A percentile compares a stretch with the other conserved stretches of the same genome.
Evolutionary conservation across 2,113 vertebrate species (phyloP).

Genomic region (Ploceus nigricollis): DNA sequence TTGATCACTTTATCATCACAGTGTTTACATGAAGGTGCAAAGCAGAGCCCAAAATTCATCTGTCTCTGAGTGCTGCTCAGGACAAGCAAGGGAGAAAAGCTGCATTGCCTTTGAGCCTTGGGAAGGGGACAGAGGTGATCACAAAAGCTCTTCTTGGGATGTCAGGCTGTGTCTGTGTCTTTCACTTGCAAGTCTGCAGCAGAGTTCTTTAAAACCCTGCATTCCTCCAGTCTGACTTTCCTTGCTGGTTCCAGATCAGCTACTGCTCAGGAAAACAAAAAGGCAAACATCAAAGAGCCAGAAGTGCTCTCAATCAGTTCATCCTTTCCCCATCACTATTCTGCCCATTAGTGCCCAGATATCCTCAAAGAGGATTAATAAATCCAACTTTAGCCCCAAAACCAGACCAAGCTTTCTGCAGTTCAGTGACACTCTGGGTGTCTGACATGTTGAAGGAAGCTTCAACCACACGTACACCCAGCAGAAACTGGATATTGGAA

Average conservation of each 20-base stretch:
- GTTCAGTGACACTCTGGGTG: not conserved
- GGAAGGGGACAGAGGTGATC: not conserved
- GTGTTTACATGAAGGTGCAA: not conserved
- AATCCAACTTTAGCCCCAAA: not conserved
- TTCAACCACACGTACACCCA: not conserved
- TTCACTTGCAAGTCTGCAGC: not conserved
- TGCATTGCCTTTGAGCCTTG: not conserved
- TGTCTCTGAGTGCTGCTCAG: not conserved
- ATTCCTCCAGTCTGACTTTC: not conserved
- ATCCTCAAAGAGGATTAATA: not conserved
- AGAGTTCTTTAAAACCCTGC: not conserved
- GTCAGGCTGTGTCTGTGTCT: not conserved
- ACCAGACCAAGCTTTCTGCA: not conserved
- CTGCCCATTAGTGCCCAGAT: not conserved
- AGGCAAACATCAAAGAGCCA: not conserved
- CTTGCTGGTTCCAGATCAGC: not conserved
- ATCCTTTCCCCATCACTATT: not conserved
- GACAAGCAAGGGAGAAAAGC: not conserved
- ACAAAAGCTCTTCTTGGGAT: not conserved
- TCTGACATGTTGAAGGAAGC: not conserved
- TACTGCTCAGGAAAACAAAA: not conserved
- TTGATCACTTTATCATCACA: slow-evolving; percentile 1
- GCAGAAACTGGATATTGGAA: not conserved
- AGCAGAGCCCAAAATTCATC: not conserved
- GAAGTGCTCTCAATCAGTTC: not conserved